Base-by-base conservation (phyloP, 1,140 invertebrate genomes). In the Plutomurus gul region DNA sequence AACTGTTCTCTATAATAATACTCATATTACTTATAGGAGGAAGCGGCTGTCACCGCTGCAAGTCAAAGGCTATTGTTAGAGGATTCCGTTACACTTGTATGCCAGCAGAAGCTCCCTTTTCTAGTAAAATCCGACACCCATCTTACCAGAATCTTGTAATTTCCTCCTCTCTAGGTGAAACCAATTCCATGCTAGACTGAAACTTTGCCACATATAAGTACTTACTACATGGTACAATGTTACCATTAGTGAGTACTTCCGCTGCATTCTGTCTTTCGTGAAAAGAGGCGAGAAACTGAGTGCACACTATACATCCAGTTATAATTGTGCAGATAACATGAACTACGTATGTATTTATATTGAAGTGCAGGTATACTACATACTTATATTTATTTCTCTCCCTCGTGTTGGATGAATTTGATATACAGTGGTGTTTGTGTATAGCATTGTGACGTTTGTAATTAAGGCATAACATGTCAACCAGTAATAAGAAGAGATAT, bases 121-220 rank as follows among this genome's bases (percentile, higher is more conserved):
- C 51, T 16, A 65, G 27, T 36, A 65, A 33, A 65, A 30, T 65
- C 56, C 56, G 56, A 65, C 56, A 65, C 56, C 56, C 56, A 30
- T n/a, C n/a, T n/a, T n/a, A 65, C 56, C 56, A 33, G 27, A 65
- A 65, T 65, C 56, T 65, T 65, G 27, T 65, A 65, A 65, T 65
- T 65, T 65, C 56, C 56, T 65, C 56, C 36, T 65, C n/a, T n/a
- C n/a, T n/a, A n/a, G n/a, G n/a, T n/a, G 36, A 65, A 65, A 65
- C 27, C 56, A 65, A 65, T 65, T 65, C 56, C 56, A 65, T 30
- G 56, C 27, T 65, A 65, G 30, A 27, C 30, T 65, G 56, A 65
- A 36, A 65, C 56, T 33, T 65, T 65, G n/a, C n/a, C n/a, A n/a
- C n/a, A n/a, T n/a, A 65, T 65, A 33, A 65, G 56, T 65, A 16